phyloP scores from a whole-genome alignment of 2,888 invertebrate species.

The Perizoma flavofasciatum region DNA sequence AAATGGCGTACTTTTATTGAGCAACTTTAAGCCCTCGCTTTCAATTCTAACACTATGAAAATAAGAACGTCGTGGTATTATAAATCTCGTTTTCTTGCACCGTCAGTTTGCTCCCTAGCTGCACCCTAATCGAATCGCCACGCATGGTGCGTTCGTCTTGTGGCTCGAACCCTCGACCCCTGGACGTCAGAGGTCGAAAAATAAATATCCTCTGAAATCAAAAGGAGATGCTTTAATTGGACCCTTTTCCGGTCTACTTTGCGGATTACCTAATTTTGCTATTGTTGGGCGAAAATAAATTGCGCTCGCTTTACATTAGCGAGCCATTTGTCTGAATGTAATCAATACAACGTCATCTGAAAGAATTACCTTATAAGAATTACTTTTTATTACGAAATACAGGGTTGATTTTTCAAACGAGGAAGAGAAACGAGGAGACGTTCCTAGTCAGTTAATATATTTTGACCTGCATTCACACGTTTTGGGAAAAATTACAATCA shows the following conservation, averaged over 20 bases:
- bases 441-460: no score
- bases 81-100: conserved; percentile 61
- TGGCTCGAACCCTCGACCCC: conserved; percentile 65
- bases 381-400: no score
- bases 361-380: no score
- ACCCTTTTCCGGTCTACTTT: conserved; percentile 67
- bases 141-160: conserved; percentile 78
- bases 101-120: conserved; percentile 75
- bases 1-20: conserved; percentile 65
- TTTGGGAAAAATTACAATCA: no score
- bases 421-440: no score
- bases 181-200: conserved; percentile 77
- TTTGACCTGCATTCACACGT: no score
- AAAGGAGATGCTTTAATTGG: conserved; percentile 76
- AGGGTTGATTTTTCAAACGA: no score
- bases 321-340: conserved; percentile 14
- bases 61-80: conserved; percentile 44
- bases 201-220: conserved; percentile 78
- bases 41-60: conserved; percentile 26
- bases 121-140: conserved; percentile 83
- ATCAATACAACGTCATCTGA: no score
- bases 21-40: conserved; percentile 6
- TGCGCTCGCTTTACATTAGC: conserved; percentile 30
- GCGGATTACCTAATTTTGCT: conserved; percentile 72
- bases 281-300: conserved; percentile 54